These are phyloP conservation scores for Pseudorhiza aurosa DNA, from an alignment of 30 jellyfish, hydroid and myxozoan species.

Conservation along the genomic window DNA sequence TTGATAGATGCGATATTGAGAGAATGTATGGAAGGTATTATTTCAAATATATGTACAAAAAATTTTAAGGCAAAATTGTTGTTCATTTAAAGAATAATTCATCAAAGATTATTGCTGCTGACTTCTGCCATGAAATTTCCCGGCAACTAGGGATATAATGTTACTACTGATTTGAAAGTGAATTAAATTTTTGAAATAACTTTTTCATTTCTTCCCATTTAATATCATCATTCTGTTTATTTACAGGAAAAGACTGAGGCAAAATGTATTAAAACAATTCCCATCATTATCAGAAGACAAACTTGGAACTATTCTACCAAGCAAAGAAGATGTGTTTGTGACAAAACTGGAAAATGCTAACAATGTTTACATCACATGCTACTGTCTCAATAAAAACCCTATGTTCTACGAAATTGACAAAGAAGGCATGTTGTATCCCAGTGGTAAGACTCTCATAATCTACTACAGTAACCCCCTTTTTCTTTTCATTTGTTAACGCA, in stretches of 20 bases:
- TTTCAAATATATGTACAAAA: no score
- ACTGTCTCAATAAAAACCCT: slow-evolving; percentile 74
- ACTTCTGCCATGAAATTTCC: no score
- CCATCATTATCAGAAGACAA: slow-evolving; percentile 63
- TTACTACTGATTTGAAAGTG: no score
- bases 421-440: slow-evolving; percentile 65
- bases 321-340: slow-evolving; percentile 85
- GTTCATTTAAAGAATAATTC: no score
- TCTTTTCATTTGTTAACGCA: no score
- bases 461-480: no score
- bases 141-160: slow-evolving; percentile 1
- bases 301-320: slow-evolving; percentile 54
- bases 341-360: slow-evolving; percentile 67
- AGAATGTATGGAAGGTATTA: no score
- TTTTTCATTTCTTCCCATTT: neutral
- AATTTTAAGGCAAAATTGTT: no score
- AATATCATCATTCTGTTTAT: neutral
- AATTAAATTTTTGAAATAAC: neutral
- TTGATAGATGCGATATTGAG: no score
- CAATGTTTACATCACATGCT: slow-evolving; percentile 68
- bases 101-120: no score
- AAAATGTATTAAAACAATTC: slow-evolving; percentile 49
- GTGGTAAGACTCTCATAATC: slow-evolving; percentile 75
- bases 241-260: slow-evolving; percentile 82
- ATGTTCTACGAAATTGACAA: slow-evolving; percentile 83